A percentile compares a stretch with the other conserved stretches of the same genome.
These are phyloP conservation scores for Acrocephalus scirpaceus DNA, from an alignment of 2,797 vertebrate species.

Conservation along the genomic window DNA sequence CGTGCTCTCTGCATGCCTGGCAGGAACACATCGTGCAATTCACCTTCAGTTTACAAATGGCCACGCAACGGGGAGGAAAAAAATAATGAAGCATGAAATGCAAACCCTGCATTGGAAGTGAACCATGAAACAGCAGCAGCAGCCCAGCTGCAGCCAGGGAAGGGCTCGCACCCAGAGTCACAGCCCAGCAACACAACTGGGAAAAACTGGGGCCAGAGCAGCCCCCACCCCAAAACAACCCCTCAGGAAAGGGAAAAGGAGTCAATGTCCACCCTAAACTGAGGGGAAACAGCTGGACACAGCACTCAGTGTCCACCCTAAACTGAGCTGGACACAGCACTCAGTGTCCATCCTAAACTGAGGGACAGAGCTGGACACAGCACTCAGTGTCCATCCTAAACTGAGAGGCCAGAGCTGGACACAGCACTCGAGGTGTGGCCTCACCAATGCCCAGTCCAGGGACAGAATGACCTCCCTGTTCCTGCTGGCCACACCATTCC, in stretches of 20 bases:
- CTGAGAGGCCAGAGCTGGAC: too few relatives aligned
- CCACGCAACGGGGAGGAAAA: background rate
- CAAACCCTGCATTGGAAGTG: conserved; percentile 4
- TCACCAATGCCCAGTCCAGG: too few relatives aligned
- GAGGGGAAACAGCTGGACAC: too few relatives aligned
- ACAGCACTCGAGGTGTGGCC: too few relatives aligned
- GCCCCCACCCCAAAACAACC: rapidly evolving
- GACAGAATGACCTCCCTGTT: too few relatives aligned
- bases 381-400: too few relatives aligned
- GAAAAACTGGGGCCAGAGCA: background rate
- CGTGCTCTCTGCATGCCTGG: background rate
- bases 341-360: too few relatives aligned
- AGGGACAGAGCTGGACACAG: too few relatives aligned
- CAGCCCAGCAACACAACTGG: background rate
- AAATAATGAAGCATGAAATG: conserved; percentile 53
- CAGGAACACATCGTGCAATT: background rate
- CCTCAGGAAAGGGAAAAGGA: background rate
- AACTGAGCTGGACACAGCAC: too few relatives aligned
- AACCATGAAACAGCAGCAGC: conserved; percentile 6
- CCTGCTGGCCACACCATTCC: background rate
- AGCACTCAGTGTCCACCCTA: too few relatives aligned
- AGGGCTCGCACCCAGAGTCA: background rate
- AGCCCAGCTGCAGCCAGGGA: conserved; percentile 34
- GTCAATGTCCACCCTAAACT: too few relatives aligned
- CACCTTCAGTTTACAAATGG: conserved; percentile 30